Percentiles rank a stretch among this genome's conserved stretches.
Evolutionary conservation across 2,113 vertebrate species (phyloP).

Genomic region (Neoarius graeffei): DNA sequence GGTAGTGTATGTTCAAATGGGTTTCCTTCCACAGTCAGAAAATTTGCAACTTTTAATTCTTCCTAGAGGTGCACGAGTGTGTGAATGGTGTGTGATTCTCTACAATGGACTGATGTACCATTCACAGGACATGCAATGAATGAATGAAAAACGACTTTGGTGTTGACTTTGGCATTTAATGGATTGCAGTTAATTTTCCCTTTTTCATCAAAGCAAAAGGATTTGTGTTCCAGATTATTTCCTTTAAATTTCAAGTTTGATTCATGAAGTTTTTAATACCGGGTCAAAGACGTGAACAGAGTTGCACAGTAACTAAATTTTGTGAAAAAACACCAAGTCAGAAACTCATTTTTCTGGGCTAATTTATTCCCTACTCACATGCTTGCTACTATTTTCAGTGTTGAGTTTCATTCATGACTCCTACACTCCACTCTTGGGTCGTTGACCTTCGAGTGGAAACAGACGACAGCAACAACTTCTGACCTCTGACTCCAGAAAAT

Average conservation of each 20-base stretch:
- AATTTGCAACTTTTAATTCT: not conserved
- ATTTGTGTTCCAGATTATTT: not conserved
- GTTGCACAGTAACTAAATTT: not conserved
- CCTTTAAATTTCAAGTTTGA: not conserved
- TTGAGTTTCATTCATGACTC: not conserved
- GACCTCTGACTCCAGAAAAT: not conserved
- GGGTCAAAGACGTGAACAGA: not conserved
- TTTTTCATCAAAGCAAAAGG: not conserved
- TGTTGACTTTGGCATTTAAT: not conserved
- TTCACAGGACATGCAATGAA: not conserved
- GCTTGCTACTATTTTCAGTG: not conserved
- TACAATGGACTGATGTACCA: not conserved
- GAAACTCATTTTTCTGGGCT: not conserved
- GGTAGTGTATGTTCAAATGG: not conserved
- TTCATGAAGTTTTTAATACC: not conserved
- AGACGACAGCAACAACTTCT: not conserved
- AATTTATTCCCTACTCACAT: not conserved
- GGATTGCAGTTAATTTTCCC: not conserved
- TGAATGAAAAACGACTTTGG: not conserved
- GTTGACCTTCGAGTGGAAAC: not conserved
- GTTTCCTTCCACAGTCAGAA: not conserved
- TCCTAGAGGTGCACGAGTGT: not conserved
- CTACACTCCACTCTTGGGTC: not conserved
- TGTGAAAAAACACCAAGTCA: not conserved
- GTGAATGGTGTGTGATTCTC: not conserved